These are phyloP conservation scores for Diachasma alloeum DNA, from an alignment of 1,140 invertebrate genomes.

Conservation along the genomic window DNA sequence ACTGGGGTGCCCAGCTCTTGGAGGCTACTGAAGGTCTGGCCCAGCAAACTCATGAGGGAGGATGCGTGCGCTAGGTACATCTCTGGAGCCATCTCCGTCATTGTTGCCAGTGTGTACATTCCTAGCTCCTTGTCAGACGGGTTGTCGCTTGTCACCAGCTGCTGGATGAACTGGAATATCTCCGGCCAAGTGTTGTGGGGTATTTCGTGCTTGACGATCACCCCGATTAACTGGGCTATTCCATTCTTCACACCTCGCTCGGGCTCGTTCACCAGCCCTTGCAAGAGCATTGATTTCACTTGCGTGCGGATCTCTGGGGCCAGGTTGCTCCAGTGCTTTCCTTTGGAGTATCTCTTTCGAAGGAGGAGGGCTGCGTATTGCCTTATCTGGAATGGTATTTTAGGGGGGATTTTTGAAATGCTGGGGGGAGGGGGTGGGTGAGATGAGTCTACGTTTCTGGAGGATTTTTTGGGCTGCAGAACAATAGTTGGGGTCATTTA, in stretches of 20 bases:
- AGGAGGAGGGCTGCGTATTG: slow-evolving; percentile 75
- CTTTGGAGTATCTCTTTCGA: slow-evolving; percentile 69
- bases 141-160: slow-evolving; percentile 67
- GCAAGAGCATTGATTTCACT: slow-evolving; percentile 53
- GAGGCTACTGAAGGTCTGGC: slow-evolving; percentile 63
- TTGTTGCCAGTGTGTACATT: slow-evolving; percentile 72
- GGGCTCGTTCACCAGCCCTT: slow-evolving; percentile 71
- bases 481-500: too few species aligned
- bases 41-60: slow-evolving; percentile 67
- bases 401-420: not conserved
- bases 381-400: slow-evolving; percentile 64
- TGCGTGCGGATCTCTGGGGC: slow-evolving; percentile 53
- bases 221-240: slow-evolving; percentile 73
- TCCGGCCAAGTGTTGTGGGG: slow-evolving; percentile 74
- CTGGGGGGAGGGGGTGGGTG: not conserved
- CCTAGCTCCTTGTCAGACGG: slow-evolving; percentile 71
- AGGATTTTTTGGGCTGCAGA: too few species aligned
- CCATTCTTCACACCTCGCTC: slow-evolving; percentile 72
- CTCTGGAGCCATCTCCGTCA: slow-evolving; percentile 70
- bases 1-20: slow-evolving; percentile 64
- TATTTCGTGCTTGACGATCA: slow-evolving; percentile 77
- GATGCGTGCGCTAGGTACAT: slow-evolving; percentile 68
- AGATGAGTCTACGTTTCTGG: too few species aligned
- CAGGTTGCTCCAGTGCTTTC: slow-evolving; percentile 70
- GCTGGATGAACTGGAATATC: slow-evolving; percentile 74